Percentiles rank a stretch among this genome's conserved stretches.
phyloP scores from a whole-genome alignment of 2,113 vertebrate genomes.

The Calidris pugnax region DNA sequence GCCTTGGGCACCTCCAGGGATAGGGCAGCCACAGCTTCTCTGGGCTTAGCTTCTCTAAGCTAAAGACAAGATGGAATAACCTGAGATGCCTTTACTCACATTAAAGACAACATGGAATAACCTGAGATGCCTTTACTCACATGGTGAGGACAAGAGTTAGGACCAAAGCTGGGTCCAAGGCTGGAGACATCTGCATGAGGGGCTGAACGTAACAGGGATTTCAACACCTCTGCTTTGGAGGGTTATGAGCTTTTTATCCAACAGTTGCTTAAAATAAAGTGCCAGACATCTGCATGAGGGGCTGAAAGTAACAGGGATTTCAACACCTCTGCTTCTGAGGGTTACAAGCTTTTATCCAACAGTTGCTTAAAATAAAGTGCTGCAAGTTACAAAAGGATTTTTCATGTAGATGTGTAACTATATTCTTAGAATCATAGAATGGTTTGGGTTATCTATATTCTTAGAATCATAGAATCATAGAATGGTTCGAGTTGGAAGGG shows the following conservation, averaged over 20 bases:
- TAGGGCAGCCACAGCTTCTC: no score
- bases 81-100: neutral
- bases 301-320: neutral
- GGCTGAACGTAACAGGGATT: neutral
- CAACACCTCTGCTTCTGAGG: neutral
- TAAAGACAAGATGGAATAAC: neutral
- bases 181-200: neutral
- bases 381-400: neutral
- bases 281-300: neutral
- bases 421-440: no score
- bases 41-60: no score
- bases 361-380: neutral
- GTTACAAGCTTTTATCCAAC: neutral
- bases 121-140: neutral
- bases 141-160: no score
- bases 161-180: accelerated
- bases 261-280: neutral
- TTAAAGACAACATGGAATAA: neutral
- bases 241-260: neutral
- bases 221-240: neutral
- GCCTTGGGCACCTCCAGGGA: no score
- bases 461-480: no score
- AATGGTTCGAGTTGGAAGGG: no score
- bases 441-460: no score
- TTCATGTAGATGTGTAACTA: neutral